These are phyloP conservation scores for Bradypus variegatus DNA, from an alignment of 2,797 vertebrate genomes.

Conservation along the genomic window DNA sequence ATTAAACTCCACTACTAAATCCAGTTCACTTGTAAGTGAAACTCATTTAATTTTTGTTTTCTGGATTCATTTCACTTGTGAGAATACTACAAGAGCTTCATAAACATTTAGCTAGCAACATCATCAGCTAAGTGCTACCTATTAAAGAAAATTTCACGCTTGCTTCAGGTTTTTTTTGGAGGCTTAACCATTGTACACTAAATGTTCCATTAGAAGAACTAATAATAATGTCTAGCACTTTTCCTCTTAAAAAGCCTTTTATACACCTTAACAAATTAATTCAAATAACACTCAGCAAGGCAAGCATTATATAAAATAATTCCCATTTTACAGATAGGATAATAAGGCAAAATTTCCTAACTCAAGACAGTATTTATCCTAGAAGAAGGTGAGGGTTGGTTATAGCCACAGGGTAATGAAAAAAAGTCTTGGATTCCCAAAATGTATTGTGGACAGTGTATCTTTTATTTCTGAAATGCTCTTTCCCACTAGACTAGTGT, in stretches of 20 bases:
- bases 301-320: neutral
- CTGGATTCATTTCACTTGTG: slow-evolving; percentile 19
- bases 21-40: slow-evolving; percentile 37
- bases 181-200: neutral
- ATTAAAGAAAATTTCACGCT: slow-evolving; percentile 25
- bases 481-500: neutral
- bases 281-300: neutral
- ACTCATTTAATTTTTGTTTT: slow-evolving; percentile 50
- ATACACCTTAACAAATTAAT: slow-evolving; percentile 35
- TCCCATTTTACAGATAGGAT: slow-evolving; percentile 20
- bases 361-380: neutral
- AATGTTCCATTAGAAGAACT: slow-evolving; percentile 18
- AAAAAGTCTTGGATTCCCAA: neutral
- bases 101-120: slow-evolving; percentile 24
- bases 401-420: slow-evolving; percentile 4
- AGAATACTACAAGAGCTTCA: slow-evolving; percentile 33
- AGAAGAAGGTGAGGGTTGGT: neutral
- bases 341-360: slow-evolving; percentile 9
- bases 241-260: slow-evolving; percentile 36
- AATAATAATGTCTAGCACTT: slow-evolving; percentile 20
- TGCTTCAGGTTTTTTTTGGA: neutral
- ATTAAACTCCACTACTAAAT: slow-evolving; percentile 26
- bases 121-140: slow-evolving; percentile 1
- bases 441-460: neutral
- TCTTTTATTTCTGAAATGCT: slow-evolving; percentile 38